phyloP scores from a whole-genome alignment of 2,888 invertebrate species.

The Trachelus tabidus region DNA sequence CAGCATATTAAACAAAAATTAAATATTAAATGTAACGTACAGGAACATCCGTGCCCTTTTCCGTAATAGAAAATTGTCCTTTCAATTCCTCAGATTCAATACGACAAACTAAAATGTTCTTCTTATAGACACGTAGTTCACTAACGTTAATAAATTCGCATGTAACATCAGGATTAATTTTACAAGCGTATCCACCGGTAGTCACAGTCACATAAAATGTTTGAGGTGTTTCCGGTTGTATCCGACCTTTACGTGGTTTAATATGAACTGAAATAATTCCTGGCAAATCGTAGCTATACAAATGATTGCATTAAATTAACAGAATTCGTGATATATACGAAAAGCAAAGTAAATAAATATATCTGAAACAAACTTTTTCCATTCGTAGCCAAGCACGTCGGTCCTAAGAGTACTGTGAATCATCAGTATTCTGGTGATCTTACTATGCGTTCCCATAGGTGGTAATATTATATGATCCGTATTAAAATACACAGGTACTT shows the following conservation, averaged over 20 bases:
- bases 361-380: slow-evolving; percentile 52
- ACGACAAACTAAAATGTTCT: slow-evolving; percentile 47
- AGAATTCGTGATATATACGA: neutral
- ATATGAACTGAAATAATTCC: slow-evolving; percentile 47
- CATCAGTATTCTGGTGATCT: slow-evolving; percentile 57
- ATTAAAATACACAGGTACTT: slow-evolving; percentile 55
- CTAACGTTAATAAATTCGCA: slow-evolving; percentile 63
- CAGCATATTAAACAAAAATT: neutral
- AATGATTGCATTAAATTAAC: neutral
- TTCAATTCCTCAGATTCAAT: slow-evolving; percentile 45
- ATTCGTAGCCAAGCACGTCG: slow-evolving; percentile 60
- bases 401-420: slow-evolving; percentile 58
- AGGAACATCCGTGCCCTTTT: slow-evolving; percentile 54
- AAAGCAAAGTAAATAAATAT: slow-evolving; percentile 1
- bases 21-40: slow-evolving; percentile 42
- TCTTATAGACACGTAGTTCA: slow-evolving; percentile 54
- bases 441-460: slow-evolving; percentile 53
- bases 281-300: slow-evolving; percentile 51
- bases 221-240: slow-evolving; percentile 59
- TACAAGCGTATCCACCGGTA: slow-evolving; percentile 55
- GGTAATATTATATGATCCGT: slow-evolving; percentile 55
- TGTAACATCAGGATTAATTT: slow-evolving; percentile 47
- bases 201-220: slow-evolving; percentile 56
- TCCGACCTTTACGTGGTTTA: slow-evolving; percentile 53
- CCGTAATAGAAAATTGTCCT: slow-evolving; percentile 63